Conservation (phyloP, 2,113 vertebrate species). For the Calyptommatus sinebrachiatus region DNA sequence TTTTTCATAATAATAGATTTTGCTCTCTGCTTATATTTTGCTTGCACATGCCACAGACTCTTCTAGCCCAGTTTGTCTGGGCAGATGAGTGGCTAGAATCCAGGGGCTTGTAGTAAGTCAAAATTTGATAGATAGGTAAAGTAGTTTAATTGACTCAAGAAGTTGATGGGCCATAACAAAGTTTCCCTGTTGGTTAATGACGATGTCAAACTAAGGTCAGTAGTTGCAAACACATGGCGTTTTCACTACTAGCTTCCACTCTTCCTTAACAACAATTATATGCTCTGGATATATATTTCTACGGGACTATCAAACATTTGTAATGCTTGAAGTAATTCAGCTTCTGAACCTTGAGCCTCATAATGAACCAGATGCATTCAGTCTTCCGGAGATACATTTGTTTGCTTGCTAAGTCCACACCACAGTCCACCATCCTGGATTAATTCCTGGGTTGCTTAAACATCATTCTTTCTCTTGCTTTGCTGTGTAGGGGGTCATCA, state of each 20-base stretch:
- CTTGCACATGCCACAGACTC: slow-evolving; percentile 62
- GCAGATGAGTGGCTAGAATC: slow-evolving; percentile 57
- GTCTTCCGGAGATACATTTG: slow-evolving; percentile 1
- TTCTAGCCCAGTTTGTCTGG: slow-evolving; percentile 62
- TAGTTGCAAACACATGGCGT: slow-evolving; percentile 41
- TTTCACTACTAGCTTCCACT: slow-evolving; percentile 53
- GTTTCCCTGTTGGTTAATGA: slow-evolving; percentile 43
- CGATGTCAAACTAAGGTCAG: slow-evolving; percentile 53
- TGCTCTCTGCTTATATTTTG: slow-evolving; percentile 57
- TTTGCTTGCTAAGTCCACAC: background rate
- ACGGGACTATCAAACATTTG: slow-evolving; percentile 3
- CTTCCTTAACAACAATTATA: slow-evolving; percentile 33
- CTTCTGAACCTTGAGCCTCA: background rate
- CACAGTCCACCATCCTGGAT: background rate
- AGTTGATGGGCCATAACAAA: slow-evolving; percentile 56
- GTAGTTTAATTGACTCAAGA: slow-evolving; percentile 52
- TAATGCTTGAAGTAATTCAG: slow-evolving; percentile 12
- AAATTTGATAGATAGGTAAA: slow-evolving; percentile 25
- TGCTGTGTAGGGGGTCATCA: background rate
- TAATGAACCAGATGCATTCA: background rate
- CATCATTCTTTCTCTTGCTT: background rate
- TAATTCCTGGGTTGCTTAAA: background rate
- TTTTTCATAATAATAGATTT: no score
- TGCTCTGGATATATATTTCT: slow-evolving; percentile 18
- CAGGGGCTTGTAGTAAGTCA: slow-evolving; percentile 64